Conservation (phyloP, 2,888 invertebrate genomes). For the Pyrgus malvae region DNA sequence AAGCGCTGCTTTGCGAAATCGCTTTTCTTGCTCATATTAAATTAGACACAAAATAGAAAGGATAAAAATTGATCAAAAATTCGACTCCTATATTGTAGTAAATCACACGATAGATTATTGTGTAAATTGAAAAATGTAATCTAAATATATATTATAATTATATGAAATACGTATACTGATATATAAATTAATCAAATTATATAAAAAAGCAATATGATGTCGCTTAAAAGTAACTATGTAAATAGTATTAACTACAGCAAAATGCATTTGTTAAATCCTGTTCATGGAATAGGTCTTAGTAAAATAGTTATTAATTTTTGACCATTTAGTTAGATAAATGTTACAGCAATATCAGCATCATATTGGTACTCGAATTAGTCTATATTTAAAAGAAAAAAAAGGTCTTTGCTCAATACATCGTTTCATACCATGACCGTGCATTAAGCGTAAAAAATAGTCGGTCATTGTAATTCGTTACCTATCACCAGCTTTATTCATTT, state of each 20-base stretch:
- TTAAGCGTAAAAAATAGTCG: too few species aligned
- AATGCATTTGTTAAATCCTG: constrained; percentile 39
- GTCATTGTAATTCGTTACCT: too few species aligned
- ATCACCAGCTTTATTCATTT: too few species aligned
- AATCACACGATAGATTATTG: constrained; percentile 13
- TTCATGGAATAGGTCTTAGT: constrained; percentile 51
- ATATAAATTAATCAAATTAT: constrained; percentile 39
- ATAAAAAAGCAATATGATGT: constrained; percentile 61
- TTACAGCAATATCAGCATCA: constrained; percentile 23
- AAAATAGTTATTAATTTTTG: constrained; percentile 32
- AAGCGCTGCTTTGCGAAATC: not conserved
- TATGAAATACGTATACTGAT: constrained; percentile 36
- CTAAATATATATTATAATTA: constrained; percentile 26
- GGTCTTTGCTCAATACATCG: too few species aligned
- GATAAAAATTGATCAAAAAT: constrained; percentile 6
- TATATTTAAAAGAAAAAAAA: too few species aligned
- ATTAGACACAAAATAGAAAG: not conserved
- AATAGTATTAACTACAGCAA: constrained; percentile 33
- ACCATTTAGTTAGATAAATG: constrained; percentile 39
- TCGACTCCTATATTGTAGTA: constrained; percentile 5
- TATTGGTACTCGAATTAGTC: constrained; percentile 18
- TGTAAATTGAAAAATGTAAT: constrained; percentile 33
- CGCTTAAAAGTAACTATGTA: constrained; percentile 54
- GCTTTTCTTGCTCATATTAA: constrained; percentile 7
- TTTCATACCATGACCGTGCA: too few species aligned